Evolutionary conservation across 2,888 invertebrate genomes (phyloP), one percentile per base, ranked within the genome.

Genomic region (Nineta flava): DNA sequence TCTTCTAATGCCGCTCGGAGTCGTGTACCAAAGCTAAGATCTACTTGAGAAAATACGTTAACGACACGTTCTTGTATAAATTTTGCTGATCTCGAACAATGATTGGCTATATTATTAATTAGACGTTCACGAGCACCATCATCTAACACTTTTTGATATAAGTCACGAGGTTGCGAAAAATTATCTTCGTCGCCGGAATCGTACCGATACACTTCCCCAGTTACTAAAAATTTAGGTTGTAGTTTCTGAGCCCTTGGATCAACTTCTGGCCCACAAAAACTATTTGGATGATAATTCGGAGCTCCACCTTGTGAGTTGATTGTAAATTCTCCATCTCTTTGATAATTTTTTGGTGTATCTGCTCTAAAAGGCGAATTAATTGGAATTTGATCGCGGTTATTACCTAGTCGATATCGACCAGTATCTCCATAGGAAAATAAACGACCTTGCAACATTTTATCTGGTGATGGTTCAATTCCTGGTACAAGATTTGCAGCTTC

Each of bases 231-330:
- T 44, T 75, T 70, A 2, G 78, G 74, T 38, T 74, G 67, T 42
- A 81, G 60, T 40, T 71, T 67, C 55, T 75, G 75, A 1, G 82
- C 83, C 3, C 78, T 71, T 1, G 78, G 75, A 58, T 79, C 77
- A 53, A 77, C 77, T 55, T 79, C 76, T 0, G 95, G 93, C 0
- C 96, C 96, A 53, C 77, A 74, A 69, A 95, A 97, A 54, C 93
- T 94, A 72, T 97, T 97, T 1, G 97, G 97, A 73, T 79, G 93
- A 65, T 97, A 97, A 68, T 96, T 96, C 4, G 96, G 96, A 3
- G 86, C 84, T 17, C 84, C 86, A 6, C 79, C 82, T 67, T 93
- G 92, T 65, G 92, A 93, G n/a, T 26, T 13, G 34, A 81, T 73
- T 41, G 76, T 72, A 74, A 83, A 83, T 3, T 81, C 76, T 0